phyloP scores from a whole-genome alignment of 2,113 vertebrate genomes.

The Ancistrus triradiatus region DNA sequence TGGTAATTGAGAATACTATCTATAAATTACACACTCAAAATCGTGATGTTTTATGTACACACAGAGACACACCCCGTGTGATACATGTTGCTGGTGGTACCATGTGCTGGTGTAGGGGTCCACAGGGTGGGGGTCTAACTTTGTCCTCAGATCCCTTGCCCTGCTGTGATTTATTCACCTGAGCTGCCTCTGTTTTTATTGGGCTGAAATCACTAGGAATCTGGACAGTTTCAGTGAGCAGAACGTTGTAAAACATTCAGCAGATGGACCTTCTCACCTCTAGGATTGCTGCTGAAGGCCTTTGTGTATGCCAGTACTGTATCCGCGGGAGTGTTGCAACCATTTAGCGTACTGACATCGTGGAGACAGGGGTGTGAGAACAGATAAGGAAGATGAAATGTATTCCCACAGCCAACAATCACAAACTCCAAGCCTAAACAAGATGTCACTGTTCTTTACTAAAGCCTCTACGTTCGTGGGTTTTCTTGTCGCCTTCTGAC shows the following conservation, averaged over 20 bases:
- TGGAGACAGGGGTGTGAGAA: constrained; percentile 19
- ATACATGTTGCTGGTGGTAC: background rate
- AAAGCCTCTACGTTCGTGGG: too few species aligned
- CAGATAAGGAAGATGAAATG: constrained; percentile 31
- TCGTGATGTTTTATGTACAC: background rate
- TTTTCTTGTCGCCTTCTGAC: too few species aligned
- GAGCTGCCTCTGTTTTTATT: constrained; percentile 22
- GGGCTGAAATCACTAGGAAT: constrained; percentile 37
- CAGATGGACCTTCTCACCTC: constrained; percentile 26
- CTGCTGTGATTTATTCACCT: constrained; percentile 28
- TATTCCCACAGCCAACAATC: constrained; percentile 8
- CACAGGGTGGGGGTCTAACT: constrained; percentile 30
- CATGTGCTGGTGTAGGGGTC: constrained; percentile 3
- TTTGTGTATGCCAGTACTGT: constrained; percentile 4
- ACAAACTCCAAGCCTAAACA: constrained; percentile 25
- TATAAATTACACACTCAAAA: background rate
- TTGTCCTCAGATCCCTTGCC: constrained; percentile 15
- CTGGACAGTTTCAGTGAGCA: constrained; percentile 37
- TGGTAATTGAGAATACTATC: background rate
- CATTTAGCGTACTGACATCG: constrained; percentile 11
- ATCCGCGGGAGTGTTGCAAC: background rate
- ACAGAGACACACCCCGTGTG: background rate
- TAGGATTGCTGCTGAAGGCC: constrained; percentile 4
- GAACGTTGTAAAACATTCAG: constrained; percentile 40
- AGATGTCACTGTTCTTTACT: too few species aligned